Base-by-base conservation (phyloP, 2,113 vertebrate genomes). In the Vulpes vulpes region DNA sequence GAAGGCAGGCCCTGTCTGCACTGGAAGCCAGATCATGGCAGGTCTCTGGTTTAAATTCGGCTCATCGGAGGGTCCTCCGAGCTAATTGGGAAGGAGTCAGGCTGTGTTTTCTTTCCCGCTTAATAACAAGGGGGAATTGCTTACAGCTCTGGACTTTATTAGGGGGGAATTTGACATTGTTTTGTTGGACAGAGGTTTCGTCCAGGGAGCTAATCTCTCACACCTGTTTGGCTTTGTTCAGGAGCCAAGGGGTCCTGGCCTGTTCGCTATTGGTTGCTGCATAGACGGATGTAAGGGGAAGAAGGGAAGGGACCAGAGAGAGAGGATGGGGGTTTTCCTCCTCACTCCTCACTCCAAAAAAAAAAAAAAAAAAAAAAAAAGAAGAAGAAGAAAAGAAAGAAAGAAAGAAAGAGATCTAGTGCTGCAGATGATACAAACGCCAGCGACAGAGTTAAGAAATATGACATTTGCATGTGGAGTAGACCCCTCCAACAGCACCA, bases 151-250 rank as follows among this genome's bases (percentile, higher is more conserved):
- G 97, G 97, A 97, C 97, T 96, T 96, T 97, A 94, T 98, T 98
- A 98, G 92, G 51, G 91, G 89, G 89, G 96, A 93, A 95, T 98
- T 91, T 95, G 97, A 98, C 97, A 97, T 98, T 97, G 97, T 97
- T 98, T 97, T 87, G 88, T 97, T 96, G 95, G 97, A 97, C 94
- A 94, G 96, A 91, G 97, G 55, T 88, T 96, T 62, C 0, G 4
- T 96, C 98, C 98, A 97, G 96, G 92, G 97, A 98, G 96, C 97
- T 98, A 98, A 98, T 98, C 97, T 98, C 90, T 97, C 94, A 97
- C 98, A 98, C 96, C 97, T 98, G 97, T 97, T 98, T 96, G 97
- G 97, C 97, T 97, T 98, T 98, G 94, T 98, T 92, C 69, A 89
- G 64, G 81, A 71, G 93, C 94, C 96, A 73, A 95, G 38, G 96